Base-by-base conservation (phyloP, 2,113 vertebrate genomes). In the Hippocampus mohnikei region DNA sequence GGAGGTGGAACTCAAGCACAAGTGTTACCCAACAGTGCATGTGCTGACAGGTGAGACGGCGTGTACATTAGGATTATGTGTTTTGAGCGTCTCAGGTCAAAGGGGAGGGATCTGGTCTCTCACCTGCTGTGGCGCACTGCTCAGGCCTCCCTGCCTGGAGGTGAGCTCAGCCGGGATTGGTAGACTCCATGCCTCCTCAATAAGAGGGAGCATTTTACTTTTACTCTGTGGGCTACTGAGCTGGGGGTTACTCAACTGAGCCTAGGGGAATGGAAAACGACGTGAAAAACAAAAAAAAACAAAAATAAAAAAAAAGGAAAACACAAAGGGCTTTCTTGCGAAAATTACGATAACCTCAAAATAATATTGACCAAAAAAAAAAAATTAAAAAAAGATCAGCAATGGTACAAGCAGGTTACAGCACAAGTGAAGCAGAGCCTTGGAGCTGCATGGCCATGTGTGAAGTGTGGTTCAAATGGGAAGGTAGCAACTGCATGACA, bases 131-230 rank as follows among this genome's bases (percentile, higher is more conserved):
- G 96, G 96, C 93, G 95, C 94, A 95, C 95, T 95, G 95, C 95
- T 96, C 96, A 97, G 95, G 94, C 95, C 95, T 95, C 96, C 96
- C 97, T 99, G 97, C 94, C 97, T 97, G 95, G 97, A 99, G 93
- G 97, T 99, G 94, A 99, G 97, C 95, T 99, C 97, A 93, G 97
- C 97, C 92, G 97, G 97, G 91, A 99, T 99, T 95, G 97, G 97
- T 93, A 99, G 96, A 96, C 96, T 99, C 97, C 97, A 99, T 67
- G 97, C 97, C 94, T 98, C 97, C 95, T 99, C 97, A 98, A 99
- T 98, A 97, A 98, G 98, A 95, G 97, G 97, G 94, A 99, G 97
- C 95, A 98, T 97, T 98, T 98, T 98, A 97, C 94, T 98, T 97
- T 98, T 98, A 98, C 95, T 95, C 94, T 95, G 96, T 93, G 95